These are phyloP conservation scores for Drosophila flavopinicola DNA, from an alignment of 2,888 invertebrate genomes.

Conservation along the genomic window DNA sequence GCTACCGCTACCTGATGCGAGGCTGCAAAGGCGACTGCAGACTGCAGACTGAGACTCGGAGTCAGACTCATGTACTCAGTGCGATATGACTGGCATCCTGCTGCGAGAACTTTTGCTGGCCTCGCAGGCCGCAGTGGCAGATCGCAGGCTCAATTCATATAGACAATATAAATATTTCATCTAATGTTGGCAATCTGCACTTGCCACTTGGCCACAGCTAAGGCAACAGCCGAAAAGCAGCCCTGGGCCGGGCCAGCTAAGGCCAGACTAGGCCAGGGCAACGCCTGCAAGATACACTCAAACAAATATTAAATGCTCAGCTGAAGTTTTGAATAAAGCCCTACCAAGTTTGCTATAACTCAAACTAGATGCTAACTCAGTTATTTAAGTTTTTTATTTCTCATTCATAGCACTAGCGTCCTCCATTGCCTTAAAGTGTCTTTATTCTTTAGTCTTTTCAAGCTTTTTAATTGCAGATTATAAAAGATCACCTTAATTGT, in stretches of 20 bases:
- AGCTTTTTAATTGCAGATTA: too few relatives aligned
- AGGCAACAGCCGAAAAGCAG: slow-evolving; percentile 19
- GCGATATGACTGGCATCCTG: slow-evolving; percentile 65
- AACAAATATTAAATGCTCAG: background rate
- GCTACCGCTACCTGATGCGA: slow-evolving; percentile 79
- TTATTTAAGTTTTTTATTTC: too few relatives aligned
- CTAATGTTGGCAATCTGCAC: slow-evolving; percentile 83
- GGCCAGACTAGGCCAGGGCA: slow-evolving; percentile 22
- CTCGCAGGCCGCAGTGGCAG: slow-evolving; percentile 41
- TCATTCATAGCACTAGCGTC: too few relatives aligned
- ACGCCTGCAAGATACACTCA: slow-evolving; percentile 30
- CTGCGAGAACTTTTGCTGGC: slow-evolving; percentile 67
- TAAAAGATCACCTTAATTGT: too few relatives aligned
- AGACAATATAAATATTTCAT: slow-evolving; percentile 82
- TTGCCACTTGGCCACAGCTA: slow-evolving; percentile 71
- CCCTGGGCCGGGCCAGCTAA: slow-evolving; percentile 31
- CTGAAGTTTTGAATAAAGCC: background rate
- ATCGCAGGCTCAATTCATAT: slow-evolving; percentile 80
- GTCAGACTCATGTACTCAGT: slow-evolving; percentile 24
- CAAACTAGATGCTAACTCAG: too few relatives aligned
- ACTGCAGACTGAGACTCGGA: too few relatives aligned
- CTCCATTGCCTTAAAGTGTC: too few relatives aligned
- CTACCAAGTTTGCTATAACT: background rate
- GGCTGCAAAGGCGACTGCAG: slow-evolving; percentile 6
- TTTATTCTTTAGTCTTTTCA: too few relatives aligned